A percentile compares a stretch with the other conserved stretches of the same genome.
phyloP scores from a whole-genome alignment of 1,140 invertebrate species.

The Gerris buenoi region DNA sequence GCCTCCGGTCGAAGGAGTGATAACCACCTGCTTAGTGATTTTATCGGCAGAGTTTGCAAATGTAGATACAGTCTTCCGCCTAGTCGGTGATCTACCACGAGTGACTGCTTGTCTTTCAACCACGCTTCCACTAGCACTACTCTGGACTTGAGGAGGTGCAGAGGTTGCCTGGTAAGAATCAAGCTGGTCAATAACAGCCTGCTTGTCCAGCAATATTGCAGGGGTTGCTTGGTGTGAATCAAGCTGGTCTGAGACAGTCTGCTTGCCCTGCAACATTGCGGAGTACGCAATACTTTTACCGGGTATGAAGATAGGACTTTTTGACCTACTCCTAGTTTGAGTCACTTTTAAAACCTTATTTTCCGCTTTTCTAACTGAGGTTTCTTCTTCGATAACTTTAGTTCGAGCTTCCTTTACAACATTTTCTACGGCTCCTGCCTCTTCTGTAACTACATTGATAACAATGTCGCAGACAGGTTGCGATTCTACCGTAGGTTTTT shows the following conservation, averaged over 20 bases:
- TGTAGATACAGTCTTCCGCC: neutral
- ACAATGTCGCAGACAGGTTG: neutral
- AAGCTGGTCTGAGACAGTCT: too few species aligned
- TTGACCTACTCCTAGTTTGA: constrained; percentile 32
- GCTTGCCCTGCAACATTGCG: constrained; percentile 57
- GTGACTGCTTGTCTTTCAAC: neutral
- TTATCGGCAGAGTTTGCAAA: neutral
- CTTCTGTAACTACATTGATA: neutral
- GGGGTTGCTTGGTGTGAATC: too few species aligned
- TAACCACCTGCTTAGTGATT: neutral
- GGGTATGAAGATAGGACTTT: constrained; percentile 55
- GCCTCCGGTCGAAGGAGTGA: neutral
- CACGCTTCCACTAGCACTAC: neutral
- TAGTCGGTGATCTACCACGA: neutral
- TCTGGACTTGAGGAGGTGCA: neutral
- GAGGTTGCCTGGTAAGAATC: neutral
- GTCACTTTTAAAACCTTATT: too few species aligned
- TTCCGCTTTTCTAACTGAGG: too few species aligned
- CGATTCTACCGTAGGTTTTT: too few species aligned
- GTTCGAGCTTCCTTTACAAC: neutral
- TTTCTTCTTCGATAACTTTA: neutral
- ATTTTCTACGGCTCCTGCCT: neutral
- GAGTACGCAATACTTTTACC: constrained; percentile 53
- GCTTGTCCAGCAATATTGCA: too few species aligned
- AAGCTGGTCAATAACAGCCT: too few species aligned